Conservation (phyloP, 2,888 invertebrate species). For the Nephrotoma appendiculata region DNA sequence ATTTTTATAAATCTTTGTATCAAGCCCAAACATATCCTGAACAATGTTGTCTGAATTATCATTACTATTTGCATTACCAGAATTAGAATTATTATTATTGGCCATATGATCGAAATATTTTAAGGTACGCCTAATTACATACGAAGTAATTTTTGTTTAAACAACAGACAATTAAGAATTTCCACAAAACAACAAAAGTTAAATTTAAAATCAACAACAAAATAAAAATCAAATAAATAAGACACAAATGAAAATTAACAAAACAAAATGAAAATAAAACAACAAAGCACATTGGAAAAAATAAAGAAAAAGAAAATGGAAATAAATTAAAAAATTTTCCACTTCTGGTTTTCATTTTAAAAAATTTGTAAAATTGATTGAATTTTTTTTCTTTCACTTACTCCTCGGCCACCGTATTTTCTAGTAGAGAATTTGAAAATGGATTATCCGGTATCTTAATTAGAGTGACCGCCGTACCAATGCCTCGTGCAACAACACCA, state of each 20-base stretch:
- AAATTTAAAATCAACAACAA: neutral
- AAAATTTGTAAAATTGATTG: neutral
- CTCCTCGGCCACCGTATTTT: constrained; percentile 41
- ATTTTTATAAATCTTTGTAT: constrained; percentile 10
- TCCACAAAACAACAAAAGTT: neutral
- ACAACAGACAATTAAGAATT: neutral
- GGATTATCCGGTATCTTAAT: constrained; percentile 40
- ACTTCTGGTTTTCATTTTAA: neutral
- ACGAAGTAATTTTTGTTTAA: neutral
- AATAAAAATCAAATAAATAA: neutral
- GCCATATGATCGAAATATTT: constrained; percentile 48
- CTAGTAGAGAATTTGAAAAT: constrained; percentile 22
- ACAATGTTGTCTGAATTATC: constrained; percentile 13
- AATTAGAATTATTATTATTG: constrained; percentile 32
- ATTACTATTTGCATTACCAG: constrained; percentile 14
- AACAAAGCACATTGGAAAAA: neutral
- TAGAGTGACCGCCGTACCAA: constrained; percentile 76
- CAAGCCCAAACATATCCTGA: constrained; percentile 17
- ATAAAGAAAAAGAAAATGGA: neutral
- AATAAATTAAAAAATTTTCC: neutral
- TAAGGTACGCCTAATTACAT: constrained; percentile 18
- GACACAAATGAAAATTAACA: neutral
- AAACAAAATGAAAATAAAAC: neutral
- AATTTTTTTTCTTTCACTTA: constrained; percentile 32
- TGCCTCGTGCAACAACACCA: constrained; percentile 89